These are phyloP conservation scores for Trissonchulus latispiculum DNA, from an alignment of 2,888 invertebrate species.

Conservation along the genomic window DNA sequence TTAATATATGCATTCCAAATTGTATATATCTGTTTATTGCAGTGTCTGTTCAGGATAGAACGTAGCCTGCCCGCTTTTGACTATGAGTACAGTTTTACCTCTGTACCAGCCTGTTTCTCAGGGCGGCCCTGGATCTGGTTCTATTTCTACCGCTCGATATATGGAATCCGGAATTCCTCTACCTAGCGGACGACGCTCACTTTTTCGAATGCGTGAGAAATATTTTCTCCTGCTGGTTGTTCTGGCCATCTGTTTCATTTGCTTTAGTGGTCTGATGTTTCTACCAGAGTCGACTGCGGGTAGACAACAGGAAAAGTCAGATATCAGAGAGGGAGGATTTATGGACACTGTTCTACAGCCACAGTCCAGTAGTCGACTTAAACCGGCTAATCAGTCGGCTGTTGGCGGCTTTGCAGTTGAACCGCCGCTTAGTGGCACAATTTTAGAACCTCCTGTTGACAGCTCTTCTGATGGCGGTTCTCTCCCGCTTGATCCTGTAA, in stretches of 20 bases:
- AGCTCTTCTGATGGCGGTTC: background rate
- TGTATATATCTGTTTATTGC: no score
- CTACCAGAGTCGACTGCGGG: slow-evolving; percentile 13
- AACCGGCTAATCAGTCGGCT: background rate
- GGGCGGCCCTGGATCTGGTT: background rate
- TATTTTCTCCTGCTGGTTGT: background rate
- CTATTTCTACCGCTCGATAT: no score
- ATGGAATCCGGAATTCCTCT: background rate
- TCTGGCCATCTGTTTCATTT: slow-evolving; percentile 8
- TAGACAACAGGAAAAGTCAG: background rate
- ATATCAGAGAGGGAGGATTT: background rate
- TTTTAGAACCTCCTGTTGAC: no score
- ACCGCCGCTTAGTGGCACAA: background rate
- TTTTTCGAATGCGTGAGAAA: slow-evolving; percentile 14
- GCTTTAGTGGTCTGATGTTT: slow-evolving; percentile 2
- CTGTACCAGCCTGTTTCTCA: background rate
- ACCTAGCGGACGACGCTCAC: background rate
- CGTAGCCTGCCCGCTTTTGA: no score
- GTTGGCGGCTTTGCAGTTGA: background rate
- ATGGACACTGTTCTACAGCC: background rate
- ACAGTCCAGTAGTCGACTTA: background rate
- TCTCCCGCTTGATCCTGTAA: background rate
- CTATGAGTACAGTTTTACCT: background rate
- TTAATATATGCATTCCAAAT: no score
- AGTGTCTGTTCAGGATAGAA: no score